These are phyloP conservation scores for Apis dorsata DNA, from an alignment of 1,140 invertebrate species.

Conservation along the genomic window DNA sequence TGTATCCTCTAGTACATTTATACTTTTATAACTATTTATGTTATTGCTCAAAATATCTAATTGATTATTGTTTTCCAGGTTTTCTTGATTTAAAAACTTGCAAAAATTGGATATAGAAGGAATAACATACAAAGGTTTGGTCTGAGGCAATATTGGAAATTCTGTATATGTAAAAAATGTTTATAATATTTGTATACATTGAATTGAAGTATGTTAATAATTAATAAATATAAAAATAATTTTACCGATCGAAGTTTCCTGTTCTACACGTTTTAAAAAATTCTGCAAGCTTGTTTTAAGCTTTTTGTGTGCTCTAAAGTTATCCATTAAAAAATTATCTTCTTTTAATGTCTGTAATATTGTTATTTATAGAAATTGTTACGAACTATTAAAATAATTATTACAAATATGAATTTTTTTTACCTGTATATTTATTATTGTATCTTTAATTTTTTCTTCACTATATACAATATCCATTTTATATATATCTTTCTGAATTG, in stretches of 20 bases:
- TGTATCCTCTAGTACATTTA: neutral
- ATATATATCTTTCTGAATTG: slow-evolving; percentile 64
- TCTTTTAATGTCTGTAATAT: slow-evolving; percentile 3
- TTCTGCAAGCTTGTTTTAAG: slow-evolving; percentile 64
- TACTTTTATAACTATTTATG: neutral
- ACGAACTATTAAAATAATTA: neutral
- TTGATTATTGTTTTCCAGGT: slow-evolving; percentile 25
- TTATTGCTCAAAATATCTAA: slow-evolving; percentile 1
- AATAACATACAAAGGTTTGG: slow-evolving; percentile 1
- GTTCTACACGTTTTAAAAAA: slow-evolving; percentile 65
- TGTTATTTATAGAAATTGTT: neutral
- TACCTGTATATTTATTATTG: slow-evolving; percentile 20
- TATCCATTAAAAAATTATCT: slow-evolving; percentile 38
- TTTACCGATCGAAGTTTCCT: slow-evolving; percentile 56
- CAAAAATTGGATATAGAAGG: slow-evolving; percentile 5
- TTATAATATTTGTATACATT: slow-evolving; percentile 37
- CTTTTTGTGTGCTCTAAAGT: slow-evolving; percentile 54
- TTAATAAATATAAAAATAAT: slow-evolving; percentile 27
- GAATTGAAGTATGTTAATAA: slow-evolving; percentile 23
- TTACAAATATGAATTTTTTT: slow-evolving; percentile 2
- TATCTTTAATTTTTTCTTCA: slow-evolving; percentile 40
- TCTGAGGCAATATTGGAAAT: slow-evolving; percentile 40
- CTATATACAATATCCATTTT: slow-evolving; percentile 69
- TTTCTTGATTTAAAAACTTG: slow-evolving; percentile 28
- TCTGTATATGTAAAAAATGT: slow-evolving; percentile 44